Percentiles rank a stretch among this genome's conserved stretches.
phyloP scores from a whole-genome alignment of 2,888 invertebrate species.

The Diabrotica balteata region DNA sequence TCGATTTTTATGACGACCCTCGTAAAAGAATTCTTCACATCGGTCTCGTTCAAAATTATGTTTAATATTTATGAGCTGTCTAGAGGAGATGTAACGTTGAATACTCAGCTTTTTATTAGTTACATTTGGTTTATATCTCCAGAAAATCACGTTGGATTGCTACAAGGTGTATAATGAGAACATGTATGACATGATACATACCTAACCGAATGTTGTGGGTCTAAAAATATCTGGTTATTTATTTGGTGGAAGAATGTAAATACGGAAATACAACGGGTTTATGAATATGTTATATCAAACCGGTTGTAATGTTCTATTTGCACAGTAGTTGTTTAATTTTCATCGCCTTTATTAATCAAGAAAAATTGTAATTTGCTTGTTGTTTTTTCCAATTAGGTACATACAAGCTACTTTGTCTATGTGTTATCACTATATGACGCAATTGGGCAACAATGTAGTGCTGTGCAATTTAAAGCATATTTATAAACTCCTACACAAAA shows the following conservation, averaged over 20 bases:
- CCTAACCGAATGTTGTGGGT: constrained; percentile 20
- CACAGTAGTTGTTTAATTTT: too few species aligned
- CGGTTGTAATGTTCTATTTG: not conserved
- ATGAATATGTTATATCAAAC: not conserved
- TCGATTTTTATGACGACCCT: constrained; percentile 12
- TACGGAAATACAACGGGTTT: constrained; percentile 10
- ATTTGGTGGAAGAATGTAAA: constrained; percentile 17
- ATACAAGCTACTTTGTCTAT: too few species aligned
- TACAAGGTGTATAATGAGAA: constrained; percentile 33
- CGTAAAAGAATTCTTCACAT: constrained; percentile 31
- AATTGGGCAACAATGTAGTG: too few species aligned
- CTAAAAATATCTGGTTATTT: constrained; percentile 27
- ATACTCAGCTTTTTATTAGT: constrained; percentile 47
- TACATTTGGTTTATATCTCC: constrained; percentile 42
- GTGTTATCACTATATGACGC: too few species aligned
- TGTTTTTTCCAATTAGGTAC: too few species aligned
- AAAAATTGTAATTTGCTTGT: too few species aligned
- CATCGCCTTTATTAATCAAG: too few species aligned
- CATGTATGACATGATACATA: constrained; percentile 35
- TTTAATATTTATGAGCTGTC: constrained; percentile 52
- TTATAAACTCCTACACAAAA: too few species aligned
- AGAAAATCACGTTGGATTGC: constrained; percentile 25
- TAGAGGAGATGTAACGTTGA: constrained; percentile 41
- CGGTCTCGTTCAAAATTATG: constrained; percentile 49
- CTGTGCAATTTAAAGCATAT: too few species aligned